Evolutionary conservation across 23 tunicate genomes (phyloP).

Genomic region (Ciona savignyi): DNA sequence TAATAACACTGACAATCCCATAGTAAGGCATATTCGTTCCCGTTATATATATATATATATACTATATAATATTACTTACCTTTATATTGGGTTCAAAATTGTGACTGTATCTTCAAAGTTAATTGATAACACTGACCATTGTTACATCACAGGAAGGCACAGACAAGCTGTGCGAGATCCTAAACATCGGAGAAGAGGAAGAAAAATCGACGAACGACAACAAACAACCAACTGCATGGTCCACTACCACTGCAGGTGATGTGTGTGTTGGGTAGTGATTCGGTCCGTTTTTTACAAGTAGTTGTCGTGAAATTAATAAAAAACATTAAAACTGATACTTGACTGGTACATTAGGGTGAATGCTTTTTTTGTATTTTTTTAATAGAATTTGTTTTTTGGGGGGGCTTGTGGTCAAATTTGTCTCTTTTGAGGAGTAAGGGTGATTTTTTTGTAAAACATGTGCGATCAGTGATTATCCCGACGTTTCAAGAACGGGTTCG

Average conservation of each 20-base stretch:
- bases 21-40: no score
- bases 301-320: background rate
- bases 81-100: background rate
- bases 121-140: background rate
- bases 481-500: no score
- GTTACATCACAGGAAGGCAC: conserved; percentile 64
- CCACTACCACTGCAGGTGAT: conserved; percentile 14
- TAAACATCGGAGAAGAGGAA: conserved; percentile 30
- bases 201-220: conserved; percentile 22
- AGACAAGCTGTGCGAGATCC: conserved; percentile 59
- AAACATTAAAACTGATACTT: background rate
- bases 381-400: no score
- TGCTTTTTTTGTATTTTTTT: no score
- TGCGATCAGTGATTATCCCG: no score
- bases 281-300: background rate
- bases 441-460: no score
- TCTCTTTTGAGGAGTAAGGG: no score
- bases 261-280: background rate
- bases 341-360: no score
- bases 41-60: no score
- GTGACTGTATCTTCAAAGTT: background rate
- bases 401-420: no score
- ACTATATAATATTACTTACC: no score
- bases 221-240: conserved; percentile 1
- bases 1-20: no score